These are phyloP conservation scores for Coenonympha glycerion DNA, from an alignment of 2,888 invertebrate genomes.

Conservation along the genomic window DNA sequence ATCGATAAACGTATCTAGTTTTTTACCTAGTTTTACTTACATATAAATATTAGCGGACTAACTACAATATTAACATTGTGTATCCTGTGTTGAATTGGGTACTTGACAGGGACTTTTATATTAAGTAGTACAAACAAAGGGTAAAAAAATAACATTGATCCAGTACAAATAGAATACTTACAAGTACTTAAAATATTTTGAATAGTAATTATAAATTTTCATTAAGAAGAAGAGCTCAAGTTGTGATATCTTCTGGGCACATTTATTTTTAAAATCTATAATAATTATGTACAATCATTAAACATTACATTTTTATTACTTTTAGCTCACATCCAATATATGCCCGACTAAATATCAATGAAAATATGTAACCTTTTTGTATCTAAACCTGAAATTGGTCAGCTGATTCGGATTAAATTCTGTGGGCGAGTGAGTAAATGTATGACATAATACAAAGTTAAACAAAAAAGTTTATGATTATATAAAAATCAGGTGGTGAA, in stretches of 20 bases:
- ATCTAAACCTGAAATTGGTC: background rate
- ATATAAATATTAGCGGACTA: background rate
- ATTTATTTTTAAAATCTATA: background rate
- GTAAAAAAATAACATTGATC: background rate
- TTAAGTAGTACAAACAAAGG: background rate
- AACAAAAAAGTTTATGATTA: no score
- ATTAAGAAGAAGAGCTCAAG: background rate
- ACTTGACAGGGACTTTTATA: background rate
- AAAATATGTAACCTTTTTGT: background rate
- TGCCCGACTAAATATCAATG: background rate
- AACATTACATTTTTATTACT: background rate
- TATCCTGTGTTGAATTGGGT: conserved; percentile 9
- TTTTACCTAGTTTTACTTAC: background rate
- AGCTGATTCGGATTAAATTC: background rate
- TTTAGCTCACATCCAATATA: background rate
- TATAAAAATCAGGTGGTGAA: no score
- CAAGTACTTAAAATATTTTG: background rate
- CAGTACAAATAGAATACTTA: background rate
- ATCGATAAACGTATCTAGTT: background rate
- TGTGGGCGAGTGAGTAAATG: no score
- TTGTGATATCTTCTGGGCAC: background rate
- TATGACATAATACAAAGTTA: no score
- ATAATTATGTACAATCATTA: conserved; percentile 5
- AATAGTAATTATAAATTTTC: background rate
- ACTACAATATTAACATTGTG: background rate